Evolutionary conservation across 2,113 vertebrate genomes (phyloP).

Genomic region (Archilochus colubris): DNA sequence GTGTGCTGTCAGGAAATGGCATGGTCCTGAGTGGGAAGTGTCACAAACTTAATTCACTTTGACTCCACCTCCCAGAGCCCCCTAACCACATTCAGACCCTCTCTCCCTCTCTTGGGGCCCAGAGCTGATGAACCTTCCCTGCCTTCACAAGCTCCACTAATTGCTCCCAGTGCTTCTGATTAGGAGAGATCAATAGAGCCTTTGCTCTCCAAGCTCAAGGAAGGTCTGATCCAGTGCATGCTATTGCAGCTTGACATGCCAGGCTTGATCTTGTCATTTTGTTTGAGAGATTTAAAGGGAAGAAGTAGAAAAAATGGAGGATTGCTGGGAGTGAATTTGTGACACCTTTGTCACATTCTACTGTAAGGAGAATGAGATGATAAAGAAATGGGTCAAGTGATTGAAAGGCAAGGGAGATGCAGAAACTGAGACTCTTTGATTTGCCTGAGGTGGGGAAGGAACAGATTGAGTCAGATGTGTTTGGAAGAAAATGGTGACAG

Average conservation of each 20-base stretch:
- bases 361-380: slow-evolving; percentile 2
- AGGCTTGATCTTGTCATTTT: slow-evolving; percentile 14
- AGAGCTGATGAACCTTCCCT: not conserved
- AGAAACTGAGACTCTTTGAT: not conserved
- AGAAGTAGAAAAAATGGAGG: not conserved
- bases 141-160: not conserved
- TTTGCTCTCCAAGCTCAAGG: slow-evolving; percentile 16
- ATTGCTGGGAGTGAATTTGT: slow-evolving; percentile 7
- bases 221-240: not conserved
- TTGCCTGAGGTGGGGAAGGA: slow-evolving; percentile 38
- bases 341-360: not conserved
- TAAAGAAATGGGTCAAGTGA: slow-evolving; percentile 34
- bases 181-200: slow-evolving; percentile 38
- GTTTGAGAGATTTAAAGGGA: not conserved
- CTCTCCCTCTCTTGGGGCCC: not conserved
- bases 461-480: slow-evolving; percentile 5
- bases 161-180: slow-evolving; percentile 56
- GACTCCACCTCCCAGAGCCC: not conserved
- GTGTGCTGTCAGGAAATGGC: not conserved
- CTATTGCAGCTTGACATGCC: not conserved
- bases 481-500: not conserved
- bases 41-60: not conserved
- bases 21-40: not conserved
- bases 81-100: not conserved
- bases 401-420: slow-evolving; percentile 27